Evolutionary conservation across 2,888 invertebrate genomes (phyloP).

Genomic region (Cheilosia pagana): DNA sequence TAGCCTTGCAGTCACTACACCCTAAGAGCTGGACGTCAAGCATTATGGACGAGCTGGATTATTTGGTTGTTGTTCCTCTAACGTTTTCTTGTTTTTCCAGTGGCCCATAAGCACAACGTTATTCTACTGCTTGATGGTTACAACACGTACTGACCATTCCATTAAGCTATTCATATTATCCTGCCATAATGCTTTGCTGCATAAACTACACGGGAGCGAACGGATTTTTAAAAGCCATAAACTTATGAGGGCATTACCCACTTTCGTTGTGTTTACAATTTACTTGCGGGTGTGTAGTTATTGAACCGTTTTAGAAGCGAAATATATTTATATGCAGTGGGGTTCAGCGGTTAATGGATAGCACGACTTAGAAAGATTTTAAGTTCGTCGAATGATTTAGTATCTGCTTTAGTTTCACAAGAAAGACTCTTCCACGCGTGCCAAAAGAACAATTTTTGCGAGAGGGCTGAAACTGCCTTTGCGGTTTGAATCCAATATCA

Average conservation of each 20-base stretch:
- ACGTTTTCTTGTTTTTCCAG: conserved; percentile 28
- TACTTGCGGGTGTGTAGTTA: conserved; percentile 33
- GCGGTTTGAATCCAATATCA: too few species aligned
- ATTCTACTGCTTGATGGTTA: conserved; percentile 45
- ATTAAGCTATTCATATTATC: conserved; percentile 73
- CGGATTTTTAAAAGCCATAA: conserved; percentile 68
- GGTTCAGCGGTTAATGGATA: too few species aligned
- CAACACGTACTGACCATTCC: conserved; percentile 71
- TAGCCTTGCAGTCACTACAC: conserved; percentile 28
- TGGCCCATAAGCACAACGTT: conserved; percentile 23
- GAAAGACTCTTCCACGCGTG: too few species aligned
- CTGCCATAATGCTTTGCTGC: conserved; percentile 67
- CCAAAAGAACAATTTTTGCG: too few species aligned
- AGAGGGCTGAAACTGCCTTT: too few species aligned
- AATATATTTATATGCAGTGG: background rate
- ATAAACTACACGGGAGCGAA: conserved; percentile 70
- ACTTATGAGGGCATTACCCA: conserved; percentile 63
- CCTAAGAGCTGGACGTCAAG: conserved; percentile 14
- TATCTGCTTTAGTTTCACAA: too few species aligned
- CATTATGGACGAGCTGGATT: background rate
- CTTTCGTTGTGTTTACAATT: conserved; percentile 48
- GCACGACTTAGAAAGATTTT: too few species aligned
- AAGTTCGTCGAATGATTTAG: too few species aligned
- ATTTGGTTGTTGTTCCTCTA: conserved; percentile 33
- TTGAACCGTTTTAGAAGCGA: background rate